phyloP scores from a whole-genome alignment of 2,797 vertebrate species.

The Gymnopithys bicolor region DNA sequence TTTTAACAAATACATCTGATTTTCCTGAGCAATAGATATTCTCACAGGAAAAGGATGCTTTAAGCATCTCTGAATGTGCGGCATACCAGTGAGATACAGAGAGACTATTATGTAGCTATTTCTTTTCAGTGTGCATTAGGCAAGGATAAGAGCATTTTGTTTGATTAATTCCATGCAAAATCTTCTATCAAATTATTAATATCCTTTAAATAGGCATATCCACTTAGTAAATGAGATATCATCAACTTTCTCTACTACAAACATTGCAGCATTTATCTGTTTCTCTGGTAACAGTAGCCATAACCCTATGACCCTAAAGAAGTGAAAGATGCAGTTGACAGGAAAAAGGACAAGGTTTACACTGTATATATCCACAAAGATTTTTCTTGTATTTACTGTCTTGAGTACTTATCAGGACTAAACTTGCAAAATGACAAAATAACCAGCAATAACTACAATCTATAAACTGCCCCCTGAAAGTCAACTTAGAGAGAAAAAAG shows the following conservation, averaged over 20 bases:
- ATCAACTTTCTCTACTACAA: constrained; percentile 3
- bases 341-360: background rate
- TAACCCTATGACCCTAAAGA: background rate
- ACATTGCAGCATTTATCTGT: background rate
- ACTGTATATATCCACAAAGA: background rate
- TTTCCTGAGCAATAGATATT: constrained; percentile 1
- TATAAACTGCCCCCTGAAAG: background rate
- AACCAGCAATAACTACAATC: background rate
- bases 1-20: constrained; percentile 23
- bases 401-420: background rate
- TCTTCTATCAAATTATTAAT: constrained; percentile 20
- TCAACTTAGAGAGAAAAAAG: background rate
- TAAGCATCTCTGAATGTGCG: background rate
- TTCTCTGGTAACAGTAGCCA: background rate
- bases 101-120: background rate
- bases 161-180: background rate
- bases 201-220: background rate
- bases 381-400: background rate
- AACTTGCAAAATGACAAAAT: background rate
- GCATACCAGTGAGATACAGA: background rate
- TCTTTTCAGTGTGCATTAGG: background rate
- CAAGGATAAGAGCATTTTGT: background rate
- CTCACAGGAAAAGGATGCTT: background rate
- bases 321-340: background rate
- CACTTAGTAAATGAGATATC: constrained; percentile 21